Evolutionary conservation across 2,888 invertebrate species (phyloP).

Genomic region (Thalpophila matura): DNA sequence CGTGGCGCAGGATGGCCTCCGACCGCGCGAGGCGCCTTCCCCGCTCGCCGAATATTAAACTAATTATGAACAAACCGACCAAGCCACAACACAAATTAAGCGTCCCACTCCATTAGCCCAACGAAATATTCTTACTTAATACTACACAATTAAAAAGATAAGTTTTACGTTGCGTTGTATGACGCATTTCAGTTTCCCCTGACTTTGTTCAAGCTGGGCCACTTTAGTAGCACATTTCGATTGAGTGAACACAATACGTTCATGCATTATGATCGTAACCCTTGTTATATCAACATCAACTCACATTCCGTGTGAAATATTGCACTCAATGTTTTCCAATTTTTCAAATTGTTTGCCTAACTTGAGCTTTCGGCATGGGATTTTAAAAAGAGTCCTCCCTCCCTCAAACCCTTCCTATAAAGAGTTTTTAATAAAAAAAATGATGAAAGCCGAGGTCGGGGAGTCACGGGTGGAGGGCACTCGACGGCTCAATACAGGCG

Average conservation of each 20-base stretch:
- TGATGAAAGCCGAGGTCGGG: slow-evolving; percentile 75
- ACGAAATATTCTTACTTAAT: slow-evolving; percentile 62
- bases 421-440: slow-evolving; percentile 74
- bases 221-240: slow-evolving; percentile 21
- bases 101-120: slow-evolving; percentile 78
- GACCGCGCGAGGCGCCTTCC: slow-evolving; percentile 33
- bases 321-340: slow-evolving; percentile 55
- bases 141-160: slow-evolving; percentile 24
- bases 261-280: slow-evolving; percentile 1
- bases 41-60: slow-evolving; percentile 79
- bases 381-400: slow-evolving; percentile 60
- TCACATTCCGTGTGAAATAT: slow-evolving; percentile 56
- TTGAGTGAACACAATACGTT: slow-evolving; percentile 22
- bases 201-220: slow-evolving; percentile 3
- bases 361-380: slow-evolving; percentile 58
- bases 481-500: slow-evolving; percentile 78
- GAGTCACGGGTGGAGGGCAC: slow-evolving; percentile 74
- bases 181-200: neutral
- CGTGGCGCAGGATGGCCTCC: slow-evolving; percentile 54
- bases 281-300: slow-evolving; percentile 28
- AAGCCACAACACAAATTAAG: slow-evolving; percentile 77
- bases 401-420: slow-evolving; percentile 70
- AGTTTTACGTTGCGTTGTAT: slow-evolving; percentile 10
- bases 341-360: slow-evolving; percentile 60
- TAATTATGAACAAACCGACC: slow-evolving; percentile 85